Base-by-base conservation (phyloP, 2,797 vertebrate genomes). In the Tauraco hartlaubi region DNA sequence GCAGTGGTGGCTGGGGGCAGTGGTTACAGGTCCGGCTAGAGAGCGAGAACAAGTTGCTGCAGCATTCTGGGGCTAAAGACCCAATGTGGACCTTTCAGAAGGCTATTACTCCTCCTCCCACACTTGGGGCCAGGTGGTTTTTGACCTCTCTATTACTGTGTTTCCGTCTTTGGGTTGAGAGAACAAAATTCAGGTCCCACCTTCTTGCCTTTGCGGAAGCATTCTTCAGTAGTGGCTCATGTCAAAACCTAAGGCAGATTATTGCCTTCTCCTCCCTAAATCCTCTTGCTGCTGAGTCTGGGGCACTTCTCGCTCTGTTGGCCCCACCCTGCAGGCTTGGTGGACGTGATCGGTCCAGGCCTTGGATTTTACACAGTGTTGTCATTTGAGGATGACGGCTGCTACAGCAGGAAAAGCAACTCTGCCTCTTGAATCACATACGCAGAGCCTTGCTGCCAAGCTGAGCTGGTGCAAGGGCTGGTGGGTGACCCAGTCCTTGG, bases 191-290 rank as follows among this genome's bases (percentile, higher is more conserved):
- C 15, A 72, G 48, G 79, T 66, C 49, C 62, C 89, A 66, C 87
- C 85, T 35, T 72, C 43, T 59, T n/a, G 20, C 46, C 58, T 79
- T 77, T 48, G 26, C 4, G 4, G 66, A 83, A 92, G 21, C 73
- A 51, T 74, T 39, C 35, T 88, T 94, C 66, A 18, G 25, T 25
- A 43, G 68, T 31, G 58, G 58, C 25, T 75, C 20, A 15, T 67
- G 35, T 54, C 59, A 79, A 79, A 95, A 71, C 11, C 20, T 17
- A 48, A 44, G n/a, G 43, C 71, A 77, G 41, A 5, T 84, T 28
- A 31, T 35, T 91, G 61, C 28, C n/a, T 85, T 75, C 58, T 91
- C 48, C 88, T 94, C 41, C 64, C 89, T 89, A 90, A 93, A 85
- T 66, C 54, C 46, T 87, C 58, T 56, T 89, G 8, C 61, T 83